Evolutionary conservation across 2,888 invertebrate species (phyloP), one percentile per base, ranked within the genome.

Genomic region (Andrena bucephala): DNA sequence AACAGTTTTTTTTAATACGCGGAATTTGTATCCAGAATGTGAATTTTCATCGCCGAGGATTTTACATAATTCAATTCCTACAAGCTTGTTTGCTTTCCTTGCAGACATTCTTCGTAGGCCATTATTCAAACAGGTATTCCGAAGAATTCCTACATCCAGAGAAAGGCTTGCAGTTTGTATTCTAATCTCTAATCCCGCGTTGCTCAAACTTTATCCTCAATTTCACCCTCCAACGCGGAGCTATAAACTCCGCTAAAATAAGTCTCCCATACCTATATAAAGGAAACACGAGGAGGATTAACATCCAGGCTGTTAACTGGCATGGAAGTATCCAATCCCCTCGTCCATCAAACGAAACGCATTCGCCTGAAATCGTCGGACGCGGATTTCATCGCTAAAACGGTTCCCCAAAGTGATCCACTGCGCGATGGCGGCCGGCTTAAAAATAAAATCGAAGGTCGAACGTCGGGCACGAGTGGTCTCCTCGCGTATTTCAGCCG

Each of bases 371-470:
- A 73, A 81, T 60, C 48, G 27, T 63, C 50, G 63, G 31, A 31
- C 27, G 63, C 36, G 50, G 67, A 75, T 59, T 71, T 82, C 80
- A 75, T 75, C 82, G 82, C 54, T 60, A 70, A 82, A 82, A 67
- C 71, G 42, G 67, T 74, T 62, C 75, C 33, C 57, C 42, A 81
- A 42, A 65, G 67, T 72, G 83, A 86, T 86, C 80, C 77, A 66
- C 68, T 4, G 57, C 57, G 70, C 50, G 74, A 74, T 72, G 65
- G 48, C 59, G 76, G 74, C 36, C 7, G 79, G 63, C 74, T 84
- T 86, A 88, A 88, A 87, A 87, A 87, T 87, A 87, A 88, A 81
- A 81, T 86, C 86, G 88, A 87, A 88, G 87, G 88, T 78, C 80
- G 70, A 70, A 77, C 68, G 67, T 73, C 77, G 77, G 69, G 20